Percentiles rank a stretch among this genome's conserved stretches.
These are phyloP conservation scores for Toxotes lorentzi DNA, from an alignment of 2,797 vertebrate genomes.

Conservation along the genomic window DNA sequence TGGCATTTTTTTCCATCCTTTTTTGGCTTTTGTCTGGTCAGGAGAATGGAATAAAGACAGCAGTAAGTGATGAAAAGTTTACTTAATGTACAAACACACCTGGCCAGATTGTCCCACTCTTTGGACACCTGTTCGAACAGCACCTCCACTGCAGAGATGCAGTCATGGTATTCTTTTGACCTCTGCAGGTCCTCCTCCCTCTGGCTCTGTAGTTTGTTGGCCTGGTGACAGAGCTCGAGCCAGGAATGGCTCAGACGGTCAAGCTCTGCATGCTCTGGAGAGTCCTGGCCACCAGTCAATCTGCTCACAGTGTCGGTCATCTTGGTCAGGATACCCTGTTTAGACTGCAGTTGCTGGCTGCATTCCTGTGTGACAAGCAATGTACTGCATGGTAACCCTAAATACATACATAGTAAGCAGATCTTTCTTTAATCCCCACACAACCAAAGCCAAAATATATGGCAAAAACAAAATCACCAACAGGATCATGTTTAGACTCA, in stretches of 20 bases:
- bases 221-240: conserved; percentile 92
- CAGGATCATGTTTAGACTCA: conserved; percentile 6
- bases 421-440: conserved; percentile 29
- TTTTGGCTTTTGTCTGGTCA: neutral
- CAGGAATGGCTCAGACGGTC: conserved; percentile 90
- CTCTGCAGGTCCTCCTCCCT: conserved; percentile 93
- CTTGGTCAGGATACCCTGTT: conserved; percentile 87
- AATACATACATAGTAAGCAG: conserved; percentile 27
- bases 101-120: conserved; percentile 97
- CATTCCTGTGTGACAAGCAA: conserved; percentile 86
- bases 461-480: conserved; percentile 18
- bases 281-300: conserved; percentile 87
- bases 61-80: neutral
- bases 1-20: neutral
- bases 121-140: conserved; percentile 95
- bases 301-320: conserved; percentile 90
- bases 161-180: conserved; percentile 90
- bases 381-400: conserved; percentile 50
- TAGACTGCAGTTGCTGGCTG: conserved; percentile 90
- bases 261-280: conserved; percentile 92
- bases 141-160: conserved; percentile 88
- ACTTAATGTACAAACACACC: conserved; percentile 79
- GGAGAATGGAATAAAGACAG: neutral
- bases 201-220: conserved; percentile 87
- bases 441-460: conserved; percentile 10